Base-by-base conservation (phyloP, 2,113 vertebrate species). In the Triplophysa dalaica region DNA sequence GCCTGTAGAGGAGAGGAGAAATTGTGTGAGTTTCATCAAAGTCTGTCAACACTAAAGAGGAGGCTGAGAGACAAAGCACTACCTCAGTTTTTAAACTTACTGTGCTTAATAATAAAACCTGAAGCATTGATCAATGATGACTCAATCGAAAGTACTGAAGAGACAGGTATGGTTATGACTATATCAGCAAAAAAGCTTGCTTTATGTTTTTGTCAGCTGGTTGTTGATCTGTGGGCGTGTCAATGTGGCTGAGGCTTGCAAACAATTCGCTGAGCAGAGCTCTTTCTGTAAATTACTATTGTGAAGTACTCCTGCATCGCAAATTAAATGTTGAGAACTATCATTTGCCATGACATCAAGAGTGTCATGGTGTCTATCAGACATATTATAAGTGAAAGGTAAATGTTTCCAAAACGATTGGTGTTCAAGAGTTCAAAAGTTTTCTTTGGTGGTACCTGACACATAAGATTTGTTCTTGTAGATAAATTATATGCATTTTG, bases 1-100 rank as follows among this genome's bases (percentile, higher is more conserved):
- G 38, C 17, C 68, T 61, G 54, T 10, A 58, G n/a, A n/a, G 41
- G 26, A 22, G 6, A 29, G 33, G 67, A 50, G 66, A 62, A 41
- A 70, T 70, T 62, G 19, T n/a, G 24, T 19, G n/a, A 48, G 43
- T 62, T 60, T 62, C 65, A 38, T 70, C 26, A 63, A 52, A 79
- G 41, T 70, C 21, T 79, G 58, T 64, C 68, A 72, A 72, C 77
- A 54, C 24, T 48, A 12, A 33, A 24, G 14, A 72, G 43, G 63
- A 41, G 58, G 50, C 50, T 61, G 79, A 24, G 16, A 24, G 21
- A 52, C 64, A 70, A 29, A 61, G 56, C 58, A 21, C 14, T 19
- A 52, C 8, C 19, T 6, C n/a, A 50, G 67, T 43, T 14, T 11
- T 45, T n/a, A 54, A 74, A 10, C 17, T 2, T 58, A 21, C 19